Evolutionary conservation across 2,888 invertebrate species (phyloP).

Genomic region (Antheraea yamamai): DNA sequence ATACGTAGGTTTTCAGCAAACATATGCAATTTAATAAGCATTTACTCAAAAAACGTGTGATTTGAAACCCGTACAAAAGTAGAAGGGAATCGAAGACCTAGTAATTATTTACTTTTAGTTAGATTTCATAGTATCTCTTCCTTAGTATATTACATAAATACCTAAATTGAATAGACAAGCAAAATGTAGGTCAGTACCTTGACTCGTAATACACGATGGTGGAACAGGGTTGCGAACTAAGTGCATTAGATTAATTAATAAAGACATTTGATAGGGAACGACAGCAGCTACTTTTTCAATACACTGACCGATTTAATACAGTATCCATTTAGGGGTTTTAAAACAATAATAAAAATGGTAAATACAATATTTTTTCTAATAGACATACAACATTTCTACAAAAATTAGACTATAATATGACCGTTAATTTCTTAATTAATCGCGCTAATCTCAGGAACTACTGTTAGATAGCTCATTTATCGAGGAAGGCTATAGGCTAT

Average conservation of each 20-base stretch:
- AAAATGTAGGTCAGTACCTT: conserved; percentile 51
- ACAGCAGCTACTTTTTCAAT: neutral
- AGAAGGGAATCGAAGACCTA: neutral
- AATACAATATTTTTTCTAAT: too few relatives aligned
- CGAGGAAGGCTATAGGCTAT: too few relatives aligned
- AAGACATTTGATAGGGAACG: conserved; percentile 9
- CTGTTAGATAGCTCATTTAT: too few relatives aligned
- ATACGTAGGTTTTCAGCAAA: neutral
- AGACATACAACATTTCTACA: too few relatives aligned
- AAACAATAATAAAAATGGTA: too few relatives aligned
- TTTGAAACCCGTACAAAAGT: neutral
- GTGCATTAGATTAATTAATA: conserved; percentile 62
- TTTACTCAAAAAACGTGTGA: neutral
- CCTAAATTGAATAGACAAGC: conserved; percentile 42
- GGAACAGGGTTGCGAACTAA: conserved; percentile 28
- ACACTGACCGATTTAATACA: neutral
- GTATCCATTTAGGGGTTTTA: neutral
- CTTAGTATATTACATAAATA: conserved; percentile 27
- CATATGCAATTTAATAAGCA: neutral
- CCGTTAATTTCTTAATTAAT: too few relatives aligned
- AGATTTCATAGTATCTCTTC: neutral
- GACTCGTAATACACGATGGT: conserved; percentile 21
- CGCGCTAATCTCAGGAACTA: too few relatives aligned
- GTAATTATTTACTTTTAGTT: neutral
- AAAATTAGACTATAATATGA: too few relatives aligned